Base-by-base conservation (phyloP, 2,113 vertebrate genomes). In the Lophotis ruficrista region DNA sequence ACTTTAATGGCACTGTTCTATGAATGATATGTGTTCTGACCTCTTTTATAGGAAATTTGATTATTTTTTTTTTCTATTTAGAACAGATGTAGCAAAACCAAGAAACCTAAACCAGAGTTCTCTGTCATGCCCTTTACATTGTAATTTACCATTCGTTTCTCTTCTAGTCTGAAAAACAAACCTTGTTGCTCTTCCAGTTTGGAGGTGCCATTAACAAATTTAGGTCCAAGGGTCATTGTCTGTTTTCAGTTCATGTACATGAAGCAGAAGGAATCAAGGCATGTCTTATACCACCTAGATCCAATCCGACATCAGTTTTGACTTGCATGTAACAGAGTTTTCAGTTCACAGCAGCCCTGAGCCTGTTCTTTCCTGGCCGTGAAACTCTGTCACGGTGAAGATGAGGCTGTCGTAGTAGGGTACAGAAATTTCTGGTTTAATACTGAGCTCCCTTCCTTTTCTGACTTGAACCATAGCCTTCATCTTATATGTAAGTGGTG, bases 311-410 rank as follows among this genome's bases (percentile, higher is more conserved):
- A 3, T 17, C 24, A 10, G 20, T 60, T 76, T 19, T 43, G 53
- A 23, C n/a, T 45, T 47, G 48, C 2, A 7, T 30, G 15, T 21
- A 14, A 33, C 7, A 7, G 24, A 35, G 12, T 9, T 85, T 27
- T 17, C 16, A 31, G 14, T 28, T 47, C 35, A 13, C 25, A 68
- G 87, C 38, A 73, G 43, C 72, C 72, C 8, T 15, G 13, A 45
- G 16, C 50, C 48, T 72, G 1, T n/a, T 60, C 68, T 69, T 65
- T n/a, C 38, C 21, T 20, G 41, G 31, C 27, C 6, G 2, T n/a
- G 25, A 58, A 14, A 10, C 20, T 28, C 31, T 3, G 1, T 23
- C 43, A 3, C 1, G 1, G 31, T 35, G 43, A 33, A 35, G 48
- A 14, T 23, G 37, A 61, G 41, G 47, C 51, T 62, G 51, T n/a